Evolutionary conservation across 1,140 invertebrate species (phyloP).

Genomic region (Diorhabda carinulata): DNA sequence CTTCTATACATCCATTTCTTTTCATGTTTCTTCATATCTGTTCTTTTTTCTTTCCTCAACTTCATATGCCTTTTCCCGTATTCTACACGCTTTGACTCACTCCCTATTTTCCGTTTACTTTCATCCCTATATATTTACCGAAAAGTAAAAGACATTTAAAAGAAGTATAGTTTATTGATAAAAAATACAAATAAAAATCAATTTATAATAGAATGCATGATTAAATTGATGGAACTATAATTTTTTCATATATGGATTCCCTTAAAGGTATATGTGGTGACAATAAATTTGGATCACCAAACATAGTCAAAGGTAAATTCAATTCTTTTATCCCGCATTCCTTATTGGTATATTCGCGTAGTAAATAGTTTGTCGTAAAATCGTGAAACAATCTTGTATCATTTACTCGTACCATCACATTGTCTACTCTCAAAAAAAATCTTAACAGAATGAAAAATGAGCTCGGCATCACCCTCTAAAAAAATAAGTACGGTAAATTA

Average conservation of each 20-base stretch:
- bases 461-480: conserved; percentile 90
- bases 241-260: conserved; percentile 40
- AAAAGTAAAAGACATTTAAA: too few species aligned
- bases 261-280: conserved; percentile 42
- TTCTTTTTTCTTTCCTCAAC: too few species aligned
- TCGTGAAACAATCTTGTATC: conserved; percentile 93
- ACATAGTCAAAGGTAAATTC: conserved; percentile 45
- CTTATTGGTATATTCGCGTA: conserved; percentile 72
- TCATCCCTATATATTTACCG: too few species aligned
- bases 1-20: too few species aligned
- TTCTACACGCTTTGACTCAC: too few species aligned
- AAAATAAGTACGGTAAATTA: conserved; percentile 41
- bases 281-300: conserved; percentile 45
- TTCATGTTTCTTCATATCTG: too few species aligned
- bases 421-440: conserved; percentile 91
- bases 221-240: conserved; percentile 31
- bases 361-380: conserved; percentile 66
- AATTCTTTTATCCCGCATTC: conserved; percentile 67
- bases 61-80: too few species aligned
- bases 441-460: conserved; percentile 89
- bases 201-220: not conserved
- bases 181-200: too few species aligned
- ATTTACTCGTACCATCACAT: conserved; percentile 82
- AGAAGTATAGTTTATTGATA: too few species aligned
- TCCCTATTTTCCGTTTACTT: too few species aligned